Evolutionary conservation across 2,888 invertebrate species (phyloP).

Genomic region (Spatulosminthurus flaviceps): DNA sequence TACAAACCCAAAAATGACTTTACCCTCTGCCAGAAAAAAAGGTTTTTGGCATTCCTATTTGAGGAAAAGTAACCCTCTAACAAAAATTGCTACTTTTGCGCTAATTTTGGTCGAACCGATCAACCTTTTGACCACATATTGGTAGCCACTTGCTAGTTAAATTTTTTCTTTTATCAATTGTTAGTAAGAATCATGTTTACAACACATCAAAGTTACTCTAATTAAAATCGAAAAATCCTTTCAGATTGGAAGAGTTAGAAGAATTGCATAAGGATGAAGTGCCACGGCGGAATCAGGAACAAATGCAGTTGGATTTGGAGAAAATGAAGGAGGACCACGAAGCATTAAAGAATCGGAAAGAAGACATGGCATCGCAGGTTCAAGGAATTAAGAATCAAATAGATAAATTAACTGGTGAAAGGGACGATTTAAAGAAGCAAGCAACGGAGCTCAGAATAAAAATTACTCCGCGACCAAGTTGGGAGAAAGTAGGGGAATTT

Average conservation of each 20-base stretch:
- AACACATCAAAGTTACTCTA: too few species aligned
- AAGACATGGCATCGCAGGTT: constrained; percentile 25
- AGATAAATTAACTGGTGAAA: constrained; percentile 42
- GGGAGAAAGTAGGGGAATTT: constrained; percentile 66
- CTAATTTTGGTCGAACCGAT: too few species aligned
- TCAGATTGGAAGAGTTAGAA: constrained; percentile 48
- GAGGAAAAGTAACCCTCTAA: too few species aligned
- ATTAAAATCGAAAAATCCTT: too few species aligned
- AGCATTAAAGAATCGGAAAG: not conserved
- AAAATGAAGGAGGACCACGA: not conserved
- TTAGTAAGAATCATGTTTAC: too few species aligned
- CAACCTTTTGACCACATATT: too few species aligned
- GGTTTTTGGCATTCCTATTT: too few species aligned
- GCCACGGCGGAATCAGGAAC: constrained; percentile 34
- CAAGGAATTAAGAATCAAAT: constrained; percentile 35
- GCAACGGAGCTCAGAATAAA: constrained; percentile 40
- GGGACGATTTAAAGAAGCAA: constrained; percentile 36
- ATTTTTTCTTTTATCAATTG: too few species aligned
- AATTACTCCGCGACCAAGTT: constrained; percentile 54
- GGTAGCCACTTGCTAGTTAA: too few species aligned
- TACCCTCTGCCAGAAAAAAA: too few species aligned
- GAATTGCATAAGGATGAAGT: constrained; percentile 54
- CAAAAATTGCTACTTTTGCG: too few species aligned
- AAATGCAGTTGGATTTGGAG: constrained; percentile 10
- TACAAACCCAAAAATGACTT: too few species aligned